Conservation (phyloP, 2,113 vertebrate genomes). For the Casuarius casuarius region DNA sequence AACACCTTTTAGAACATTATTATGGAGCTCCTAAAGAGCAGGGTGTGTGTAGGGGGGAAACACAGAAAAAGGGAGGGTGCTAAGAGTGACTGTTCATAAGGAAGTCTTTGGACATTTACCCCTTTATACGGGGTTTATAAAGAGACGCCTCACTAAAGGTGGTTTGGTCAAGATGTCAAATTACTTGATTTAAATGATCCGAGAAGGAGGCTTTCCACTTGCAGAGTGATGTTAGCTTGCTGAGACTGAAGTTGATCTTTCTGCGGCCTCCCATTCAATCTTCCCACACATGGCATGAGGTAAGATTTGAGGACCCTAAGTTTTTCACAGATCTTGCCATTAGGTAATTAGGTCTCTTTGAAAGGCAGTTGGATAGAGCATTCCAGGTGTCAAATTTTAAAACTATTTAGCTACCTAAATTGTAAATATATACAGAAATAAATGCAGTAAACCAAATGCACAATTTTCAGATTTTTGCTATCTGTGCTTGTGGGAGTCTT, state of each 20-base stretch:
- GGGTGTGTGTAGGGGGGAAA: rapidly evolving
- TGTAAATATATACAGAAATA: neutral
- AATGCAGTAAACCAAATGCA: neutral
- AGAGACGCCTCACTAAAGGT: neutral
- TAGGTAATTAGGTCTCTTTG: neutral
- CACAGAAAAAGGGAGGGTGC: no score
- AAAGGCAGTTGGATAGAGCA: neutral
- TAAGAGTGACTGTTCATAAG: neutral
- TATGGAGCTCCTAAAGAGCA: neutral
- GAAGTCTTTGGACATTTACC: neutral
- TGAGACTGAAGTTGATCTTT: neutral
- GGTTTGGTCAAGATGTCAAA: neutral
- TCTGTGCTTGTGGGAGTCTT: neutral
- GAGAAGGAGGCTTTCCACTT: neutral
- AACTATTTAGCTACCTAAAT: neutral
- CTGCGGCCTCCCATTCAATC: neutral
- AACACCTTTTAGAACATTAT: neutral
- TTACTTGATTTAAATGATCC: neutral
- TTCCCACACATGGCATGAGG: neutral
- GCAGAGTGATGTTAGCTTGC: neutral
- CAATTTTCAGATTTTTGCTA: neutral
- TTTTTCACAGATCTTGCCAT: neutral
- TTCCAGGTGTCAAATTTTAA: neutral
- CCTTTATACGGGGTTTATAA: neutral
- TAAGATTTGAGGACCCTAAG: neutral